Percentiles rank a stretch among this genome's conserved stretches.
Evolutionary conservation across 1,140 invertebrate species (phyloP).

Genomic region (Procambarus virginalis): DNA sequence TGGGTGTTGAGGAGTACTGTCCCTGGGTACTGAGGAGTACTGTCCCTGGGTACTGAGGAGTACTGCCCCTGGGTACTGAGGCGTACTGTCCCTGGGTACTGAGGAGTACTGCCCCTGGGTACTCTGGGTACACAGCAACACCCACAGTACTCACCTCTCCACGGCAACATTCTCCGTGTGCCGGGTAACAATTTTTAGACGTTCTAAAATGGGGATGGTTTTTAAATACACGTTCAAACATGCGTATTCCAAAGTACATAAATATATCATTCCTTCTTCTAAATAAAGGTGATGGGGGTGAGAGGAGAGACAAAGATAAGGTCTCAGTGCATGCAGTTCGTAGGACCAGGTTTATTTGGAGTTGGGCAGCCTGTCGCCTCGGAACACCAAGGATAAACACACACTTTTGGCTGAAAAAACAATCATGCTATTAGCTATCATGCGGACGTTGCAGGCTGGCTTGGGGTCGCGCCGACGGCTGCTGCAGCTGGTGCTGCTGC

Average conservation of each 20-base stretch:
- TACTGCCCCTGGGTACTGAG: too few species aligned
- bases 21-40: too few species aligned
- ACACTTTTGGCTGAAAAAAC: constrained; percentile 39
- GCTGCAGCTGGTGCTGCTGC: neutral
- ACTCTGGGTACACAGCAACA: too few species aligned
- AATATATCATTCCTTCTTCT: constrained; percentile 13
- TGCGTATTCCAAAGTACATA: constrained; percentile 7
- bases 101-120: too few species aligned
- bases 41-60: too few species aligned
- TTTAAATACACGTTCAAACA: neutral
- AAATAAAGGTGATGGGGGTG: neutral
- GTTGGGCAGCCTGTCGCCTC: constrained; percentile 32
- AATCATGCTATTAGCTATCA: constrained; percentile 45
- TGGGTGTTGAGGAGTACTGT: too few species aligned
- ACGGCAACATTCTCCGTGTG: neutral
- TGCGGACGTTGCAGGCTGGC: constrained; percentile 21
- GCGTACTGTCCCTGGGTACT: too few species aligned
- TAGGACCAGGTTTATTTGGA: constrained; percentile 22
- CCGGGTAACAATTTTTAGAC: neutral
- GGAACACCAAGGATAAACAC: constrained; percentile 32
- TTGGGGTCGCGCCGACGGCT: neutral
- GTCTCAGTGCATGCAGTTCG: neutral
- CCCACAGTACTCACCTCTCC: neutral
- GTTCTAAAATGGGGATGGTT: neutral
- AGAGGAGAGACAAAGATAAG: neutral